Base-by-base conservation (phyloP, 2,113 vertebrate genomes). In the Pyrgilauda ruficollis region DNA sequence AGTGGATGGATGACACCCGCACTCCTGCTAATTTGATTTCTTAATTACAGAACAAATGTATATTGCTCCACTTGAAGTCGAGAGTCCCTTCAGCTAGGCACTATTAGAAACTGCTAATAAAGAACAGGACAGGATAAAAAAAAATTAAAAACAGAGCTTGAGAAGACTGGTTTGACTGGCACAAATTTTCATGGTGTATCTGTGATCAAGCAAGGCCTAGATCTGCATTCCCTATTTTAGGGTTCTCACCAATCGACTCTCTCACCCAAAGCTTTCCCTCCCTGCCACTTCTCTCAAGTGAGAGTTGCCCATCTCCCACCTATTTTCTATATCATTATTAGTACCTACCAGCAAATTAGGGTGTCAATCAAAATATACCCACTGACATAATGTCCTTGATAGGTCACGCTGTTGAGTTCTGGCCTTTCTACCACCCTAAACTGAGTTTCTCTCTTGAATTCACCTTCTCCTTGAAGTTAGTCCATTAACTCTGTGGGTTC, bases 41-140 rank as follows among this genome's bases (percentile, higher is more conserved):
- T 94, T 97, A 96, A 96, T 94, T 96, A 94, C 80, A 92, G 87
- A 94, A 94, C 56, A 92, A 89, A 95, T 49, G 58, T 33, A 52
- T 75, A 87, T 69, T 91, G 47, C 44, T 82, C n/a, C 49, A 87
- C 62, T 91, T 68, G 58, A 89, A 95, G 79, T 58, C 10, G 8
- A 92, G 81, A 90, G 53, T 78, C n/a, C 20, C 17, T 87, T 92
- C 69, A 84, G 66, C 53, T 8, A 92, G 66, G 41, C 49, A 39
- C 58, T 73, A 24, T 89, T 37, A 87, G 44, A 68, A 78, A 62
- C 28, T 33, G 26, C 49, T 56, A 83, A 77, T 28, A 83, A 85
- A 78, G 53, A 87, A 44, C 2, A 95, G 44, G 68, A 61, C 30
- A 87, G 35, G 39, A 7, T 14, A 55, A 61, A n/a, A 78, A 74